These are phyloP conservation scores for Aleiodes leptofemur DNA, from an alignment of 2,888 invertebrate species.

Conservation along the genomic window DNA sequence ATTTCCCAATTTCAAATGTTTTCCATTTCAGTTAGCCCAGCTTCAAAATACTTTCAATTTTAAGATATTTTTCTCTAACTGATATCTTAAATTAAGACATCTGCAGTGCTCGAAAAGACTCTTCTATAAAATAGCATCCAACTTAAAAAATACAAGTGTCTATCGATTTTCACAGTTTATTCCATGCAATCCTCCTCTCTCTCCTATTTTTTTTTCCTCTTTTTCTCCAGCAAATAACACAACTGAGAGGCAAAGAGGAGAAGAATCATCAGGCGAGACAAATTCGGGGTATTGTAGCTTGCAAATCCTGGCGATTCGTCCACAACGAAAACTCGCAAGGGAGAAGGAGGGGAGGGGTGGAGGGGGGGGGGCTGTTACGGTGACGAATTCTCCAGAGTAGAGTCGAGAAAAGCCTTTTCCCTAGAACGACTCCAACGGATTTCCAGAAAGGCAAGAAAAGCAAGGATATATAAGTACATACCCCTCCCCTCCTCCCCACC, in stretches of 20 bases:
- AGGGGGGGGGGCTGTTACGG: neutral
- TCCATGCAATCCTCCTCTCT: neutral
- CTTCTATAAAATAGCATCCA: too few relatives aligned
- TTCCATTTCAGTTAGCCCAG: too few relatives aligned
- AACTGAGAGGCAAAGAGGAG: neutral
- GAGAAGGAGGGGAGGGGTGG: too few relatives aligned
- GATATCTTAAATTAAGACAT: too few relatives aligned
- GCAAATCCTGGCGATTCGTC: constrained; percentile 28
- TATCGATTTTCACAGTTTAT: neutral
- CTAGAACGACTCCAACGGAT: constrained; percentile 7
- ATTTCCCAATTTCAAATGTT: too few relatives aligned
- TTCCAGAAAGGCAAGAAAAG: neutral
- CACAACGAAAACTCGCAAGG: neutral
- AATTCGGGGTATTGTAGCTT: constrained; percentile 27
- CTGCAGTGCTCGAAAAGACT: too few relatives aligned
- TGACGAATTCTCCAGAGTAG: constrained; percentile 21
- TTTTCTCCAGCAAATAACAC: neutral
- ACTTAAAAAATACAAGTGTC: neutral
- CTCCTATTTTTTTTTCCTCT: neutral
- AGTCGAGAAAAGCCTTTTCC: constrained; percentile 23
- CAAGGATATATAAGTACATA: constrained; percentile 22
- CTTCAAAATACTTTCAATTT: too few relatives aligned
- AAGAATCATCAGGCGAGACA: constrained; percentile 30
- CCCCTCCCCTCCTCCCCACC: too few relatives aligned
- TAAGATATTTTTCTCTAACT: too few relatives aligned